These are phyloP conservation scores for Poeciliopsis prolifica DNA, from an alignment of 2,113 vertebrate species.

Conservation along the genomic window DNA sequence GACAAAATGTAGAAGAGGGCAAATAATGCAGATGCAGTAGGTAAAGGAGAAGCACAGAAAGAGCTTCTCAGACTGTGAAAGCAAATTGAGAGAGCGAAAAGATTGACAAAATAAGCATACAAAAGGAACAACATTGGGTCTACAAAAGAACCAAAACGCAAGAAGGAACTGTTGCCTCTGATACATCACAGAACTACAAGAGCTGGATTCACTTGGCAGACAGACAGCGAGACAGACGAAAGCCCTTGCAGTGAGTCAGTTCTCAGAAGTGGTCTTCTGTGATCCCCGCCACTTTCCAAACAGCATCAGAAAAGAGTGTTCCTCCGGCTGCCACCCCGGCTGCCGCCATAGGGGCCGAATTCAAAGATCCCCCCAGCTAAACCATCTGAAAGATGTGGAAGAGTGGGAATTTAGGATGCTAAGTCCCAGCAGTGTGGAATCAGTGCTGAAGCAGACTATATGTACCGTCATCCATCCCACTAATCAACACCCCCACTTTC, in stretches of 20 bases:
- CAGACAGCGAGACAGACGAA: conserved; percentile 36
- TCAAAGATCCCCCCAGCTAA: conserved; percentile 67
- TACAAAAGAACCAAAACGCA: background rate
- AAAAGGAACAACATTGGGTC: conserved; percentile 1
- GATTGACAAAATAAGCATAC: background rate
- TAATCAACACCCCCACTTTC: conserved; percentile 41
- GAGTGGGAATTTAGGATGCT: conserved; percentile 43
- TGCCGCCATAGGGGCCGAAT: conserved; percentile 72
- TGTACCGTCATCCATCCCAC: conserved; percentile 18
- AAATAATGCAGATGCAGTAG: conserved; percentile 42
- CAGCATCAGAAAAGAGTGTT: conserved; percentile 67
- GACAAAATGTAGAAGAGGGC: conserved; percentile 34
- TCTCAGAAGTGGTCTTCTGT: conserved; percentile 72
- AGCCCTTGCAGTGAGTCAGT: conserved; percentile 41
- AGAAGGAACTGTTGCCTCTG: conserved; percentile 1
- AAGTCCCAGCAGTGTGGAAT: conserved; percentile 50
- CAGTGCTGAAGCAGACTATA: conserved; percentile 35
- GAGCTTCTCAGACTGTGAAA: background rate
- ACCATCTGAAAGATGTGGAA: conserved; percentile 60
- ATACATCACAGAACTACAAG: conserved; percentile 26
- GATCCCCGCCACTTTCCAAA: conserved; percentile 70
- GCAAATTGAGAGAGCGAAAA: conserved; percentile 3
- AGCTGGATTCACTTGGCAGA: conserved; percentile 21
- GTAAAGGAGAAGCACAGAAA: conserved; percentile 17
- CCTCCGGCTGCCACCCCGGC: conserved; percentile 68